These are phyloP conservation scores for Hyalella azteca DNA, from an alignment of 2,888 invertebrate species.

Conservation along the genomic window DNA sequence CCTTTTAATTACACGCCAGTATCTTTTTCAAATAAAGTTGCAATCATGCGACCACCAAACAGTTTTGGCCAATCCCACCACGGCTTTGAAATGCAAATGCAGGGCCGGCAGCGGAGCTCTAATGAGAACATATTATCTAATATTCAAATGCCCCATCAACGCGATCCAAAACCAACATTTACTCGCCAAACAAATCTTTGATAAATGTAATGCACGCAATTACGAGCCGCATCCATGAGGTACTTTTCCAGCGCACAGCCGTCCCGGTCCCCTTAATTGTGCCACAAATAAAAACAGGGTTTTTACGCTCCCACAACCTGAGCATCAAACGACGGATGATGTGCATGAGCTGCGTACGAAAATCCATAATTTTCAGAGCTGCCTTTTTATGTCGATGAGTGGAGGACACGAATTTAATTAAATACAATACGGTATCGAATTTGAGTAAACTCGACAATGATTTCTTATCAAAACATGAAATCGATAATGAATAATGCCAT, in stretches of 20 bases:
- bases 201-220: slow-evolving; percentile 20
- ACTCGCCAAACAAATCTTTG: slow-evolving; percentile 28
- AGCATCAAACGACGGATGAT: neutral
- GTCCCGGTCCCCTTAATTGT: neutral
- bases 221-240: slow-evolving; percentile 1
- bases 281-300: neutral
- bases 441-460: too few relatives aligned
- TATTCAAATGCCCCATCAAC: slow-evolving; percentile 27
- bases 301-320: neutral
- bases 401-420: too few relatives aligned
- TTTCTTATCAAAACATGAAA: too few relatives aligned
- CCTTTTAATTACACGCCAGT: too few relatives aligned
- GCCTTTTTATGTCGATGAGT: too few relatives aligned
- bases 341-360: too few relatives aligned
- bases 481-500: too few relatives aligned
- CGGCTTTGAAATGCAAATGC: slow-evolving; percentile 21
- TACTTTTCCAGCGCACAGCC: neutral
- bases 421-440: too few relatives aligned
- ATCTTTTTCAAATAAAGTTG: too few relatives aligned
- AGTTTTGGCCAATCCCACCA: neutral
- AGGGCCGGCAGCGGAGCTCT: neutral
- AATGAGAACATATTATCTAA: slow-evolving; percentile 33
- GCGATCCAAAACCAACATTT: slow-evolving; percentile 36
- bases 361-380: too few relatives aligned
- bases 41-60: neutral